These are phyloP conservation scores for Archivesica marissinica DNA, from an alignment of 1,140 invertebrate species.

Conservation along the genomic window DNA sequence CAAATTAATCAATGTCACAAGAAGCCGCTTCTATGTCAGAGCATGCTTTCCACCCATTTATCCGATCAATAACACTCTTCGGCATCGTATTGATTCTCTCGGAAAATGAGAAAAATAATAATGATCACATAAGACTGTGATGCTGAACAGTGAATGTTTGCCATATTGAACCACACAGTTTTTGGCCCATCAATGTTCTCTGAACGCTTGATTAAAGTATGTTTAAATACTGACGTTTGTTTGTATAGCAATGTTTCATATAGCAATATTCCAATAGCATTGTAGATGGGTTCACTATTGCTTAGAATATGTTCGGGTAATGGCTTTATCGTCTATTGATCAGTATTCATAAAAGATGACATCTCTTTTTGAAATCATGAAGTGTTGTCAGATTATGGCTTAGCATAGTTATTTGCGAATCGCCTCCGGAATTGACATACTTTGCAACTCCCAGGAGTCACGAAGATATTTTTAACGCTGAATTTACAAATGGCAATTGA, in stretches of 20 bases:
- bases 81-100: background rate
- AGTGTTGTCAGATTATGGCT: too few relatives aligned
- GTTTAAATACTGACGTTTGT: background rate
- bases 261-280: background rate
- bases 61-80: constrained; percentile 9
- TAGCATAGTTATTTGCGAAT: too few relatives aligned
- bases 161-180: background rate
- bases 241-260: background rate
- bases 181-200: background rate
- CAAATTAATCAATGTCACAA: constrained; percentile 4
- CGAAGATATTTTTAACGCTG: too few relatives aligned
- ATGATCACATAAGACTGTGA: background rate
- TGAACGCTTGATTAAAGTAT: background rate
- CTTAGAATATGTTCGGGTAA: too few relatives aligned
- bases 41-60: background rate
- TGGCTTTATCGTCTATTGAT: too few relatives aligned
- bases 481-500: too few relatives aligned
- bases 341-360: too few relatives aligned
- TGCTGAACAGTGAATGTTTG: background rate
- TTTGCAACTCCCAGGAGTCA: too few relatives aligned
- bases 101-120: constrained; percentile 17
- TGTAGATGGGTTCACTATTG: too few relatives aligned
- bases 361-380: too few relatives aligned
- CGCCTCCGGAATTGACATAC: too few relatives aligned
- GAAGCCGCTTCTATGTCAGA: constrained; percentile 9